Base-by-base conservation (phyloP, 2,113 vertebrate genomes). In the Pangasianodon hypophthalmus region DNA sequence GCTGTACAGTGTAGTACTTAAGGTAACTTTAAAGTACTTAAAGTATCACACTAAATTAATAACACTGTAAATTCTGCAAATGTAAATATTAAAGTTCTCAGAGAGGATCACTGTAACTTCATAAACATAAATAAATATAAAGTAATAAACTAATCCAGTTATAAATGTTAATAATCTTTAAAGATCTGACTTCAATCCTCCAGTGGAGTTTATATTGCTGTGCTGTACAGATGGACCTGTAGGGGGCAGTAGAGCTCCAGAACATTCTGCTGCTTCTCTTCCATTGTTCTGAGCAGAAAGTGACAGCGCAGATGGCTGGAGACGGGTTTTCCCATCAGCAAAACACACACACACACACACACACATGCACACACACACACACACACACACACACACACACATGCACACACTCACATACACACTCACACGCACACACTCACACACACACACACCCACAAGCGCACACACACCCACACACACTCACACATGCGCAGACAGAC, bases 301-400 rank as follows among this genome's bases (percentile, higher is more conserved):
- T 50, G 44, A 79, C 24, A 79, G 46, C 4, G 24, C 75, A 79
- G 75, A 79, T 79, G 75, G 75, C 75, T 50, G 75, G 75, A 79
- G 75, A 79, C 26, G 11, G 24, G 24, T 50, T 79, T 50, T 79
- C 75, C 46, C 75, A 13, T 79, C 75, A 79, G 75, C 75, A 79
- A 79, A 10, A 80, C 79, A 54, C 29, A 82, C 8, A 82, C 48
- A 81, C 79, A 81, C 29, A 52, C 13, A 54, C 48, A 54, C 79
- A 54, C 32, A 81, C 26, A 54, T 26, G 54, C 79, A 54, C 29
- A 32, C 46, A 29, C 46, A 29, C 8, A 50, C 10, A 13, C 44
- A 13, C 10, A 19, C 71, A 41, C 71, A 44, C 71, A 73, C 32
- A 41, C 16, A 75, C 71, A 75, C 71, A 75, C 6, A 75, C 11